Base-by-base conservation (phyloP, 2,888 invertebrate genomes). In the Lepidocyrtoides sp. region DNA sequence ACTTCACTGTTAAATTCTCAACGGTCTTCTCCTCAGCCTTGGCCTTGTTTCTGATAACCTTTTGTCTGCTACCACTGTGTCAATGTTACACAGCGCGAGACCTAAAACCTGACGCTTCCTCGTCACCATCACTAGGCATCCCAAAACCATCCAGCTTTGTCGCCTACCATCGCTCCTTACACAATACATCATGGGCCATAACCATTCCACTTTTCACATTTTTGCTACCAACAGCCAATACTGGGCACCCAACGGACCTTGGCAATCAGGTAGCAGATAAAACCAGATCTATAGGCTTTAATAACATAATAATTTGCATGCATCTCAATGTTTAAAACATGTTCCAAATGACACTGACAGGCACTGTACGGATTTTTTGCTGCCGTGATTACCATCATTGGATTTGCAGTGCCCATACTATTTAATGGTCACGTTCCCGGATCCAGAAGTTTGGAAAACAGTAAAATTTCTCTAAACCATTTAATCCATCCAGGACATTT, bases 171-270 rank as follows among this genome's bases (percentile, higher is more conserved):
- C 57, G 91, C 23, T 20, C 87, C 8, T 32, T 93, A 0, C 91
- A 91, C 23, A 93, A 93, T 60, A 87, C 89, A 12, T 84, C 84
- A 54, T 91, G 92, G 51, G 93, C 93, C 17, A 51, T 93, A n/a
- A 93, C 93, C 12, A 92, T 93, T 57, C 93, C 93, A 0, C 66
- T 93, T 0, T 93, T 93, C 48, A 87, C 93, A 0, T 93, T 93
- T 63, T 75, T 89, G 7, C 44, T 93, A 23, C 93, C 93, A 10
- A 79, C 51, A 0, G 77, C 89, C 51, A 82, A 75, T 32, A 23
- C 63, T 2, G 63, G 79, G 5, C 72, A 90, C 44, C 89, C 89
- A 4, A 51, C 87, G 12, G 85, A 79, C 82, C 69, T 93, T 17
- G 91, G 83, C 1, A 93, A 92, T 91, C 92, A 93, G 87, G 92